These are phyloP conservation scores for Ophraella communa DNA, from an alignment of 2,888 invertebrate genomes.

Conservation along the genomic window DNA sequence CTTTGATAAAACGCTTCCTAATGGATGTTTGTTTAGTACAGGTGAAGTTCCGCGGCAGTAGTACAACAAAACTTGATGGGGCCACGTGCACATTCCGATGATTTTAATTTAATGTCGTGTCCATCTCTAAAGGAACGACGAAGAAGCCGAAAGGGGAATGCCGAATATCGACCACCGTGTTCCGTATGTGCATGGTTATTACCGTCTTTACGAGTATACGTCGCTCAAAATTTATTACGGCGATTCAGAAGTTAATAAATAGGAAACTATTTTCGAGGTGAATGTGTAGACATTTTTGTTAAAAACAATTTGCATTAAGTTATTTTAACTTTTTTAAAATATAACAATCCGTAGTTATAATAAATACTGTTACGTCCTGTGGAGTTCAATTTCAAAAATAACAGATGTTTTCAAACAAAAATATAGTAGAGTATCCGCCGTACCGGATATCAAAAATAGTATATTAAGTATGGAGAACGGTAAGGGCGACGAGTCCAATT, in stretches of 20 bases:
- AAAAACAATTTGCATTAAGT: neutral
- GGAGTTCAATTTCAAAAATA: too few relatives aligned
- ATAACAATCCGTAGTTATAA: too few relatives aligned
- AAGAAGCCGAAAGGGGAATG: conserved; percentile 21
- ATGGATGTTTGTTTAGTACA: conserved; percentile 23
- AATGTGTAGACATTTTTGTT: neutral
- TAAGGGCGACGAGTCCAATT: too few relatives aligned
- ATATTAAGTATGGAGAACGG: too few relatives aligned
- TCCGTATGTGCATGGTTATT: conserved; percentile 1
- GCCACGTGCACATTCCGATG: conserved; percentile 39
- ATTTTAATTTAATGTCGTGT: conserved; percentile 35
- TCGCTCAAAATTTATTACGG: neutral
- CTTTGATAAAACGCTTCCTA: conserved; percentile 26
- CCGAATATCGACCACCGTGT: conserved; percentile 31
- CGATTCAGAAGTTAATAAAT: neutral
- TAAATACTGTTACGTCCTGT: too few relatives aligned
- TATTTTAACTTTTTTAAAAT: neutral
- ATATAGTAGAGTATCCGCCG: too few relatives aligned
- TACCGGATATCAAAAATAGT: too few relatives aligned
- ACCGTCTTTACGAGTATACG: conserved; percentile 11
- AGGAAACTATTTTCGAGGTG: neutral
- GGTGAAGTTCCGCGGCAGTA: conserved; percentile 35
- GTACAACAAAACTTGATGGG: conserved; percentile 34
- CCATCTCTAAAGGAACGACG: conserved; percentile 27
- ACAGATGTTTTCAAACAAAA: too few relatives aligned